phyloP scores from a whole-genome alignment of 2,113 vertebrate species.

The Pelodiscus sinensis region DNA sequence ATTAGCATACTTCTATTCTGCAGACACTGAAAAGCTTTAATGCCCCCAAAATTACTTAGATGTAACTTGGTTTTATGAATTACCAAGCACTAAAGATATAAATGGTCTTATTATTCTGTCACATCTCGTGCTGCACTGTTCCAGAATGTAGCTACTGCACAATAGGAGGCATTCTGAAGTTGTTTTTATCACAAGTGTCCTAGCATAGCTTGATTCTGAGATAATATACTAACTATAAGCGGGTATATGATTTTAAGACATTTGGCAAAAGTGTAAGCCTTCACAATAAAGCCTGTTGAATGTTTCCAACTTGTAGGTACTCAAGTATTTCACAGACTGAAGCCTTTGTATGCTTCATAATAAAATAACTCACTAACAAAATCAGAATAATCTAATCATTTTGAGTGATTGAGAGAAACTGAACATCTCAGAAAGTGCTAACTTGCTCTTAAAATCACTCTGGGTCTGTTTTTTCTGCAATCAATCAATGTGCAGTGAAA shows the following conservation, averaged over 20 bases:
- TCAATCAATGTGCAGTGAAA: too few relatives aligned
- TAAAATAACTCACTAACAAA: not conserved
- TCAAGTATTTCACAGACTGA: slow-evolving; percentile 13
- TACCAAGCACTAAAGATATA: slow-evolving; percentile 61
- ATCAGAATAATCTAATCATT: slow-evolving; percentile 1
- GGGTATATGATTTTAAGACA: slow-evolving; percentile 31
- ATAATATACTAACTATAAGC: slow-evolving; percentile 24
- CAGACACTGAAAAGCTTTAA: slow-evolving; percentile 70
- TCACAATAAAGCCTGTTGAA: slow-evolving; percentile 58
- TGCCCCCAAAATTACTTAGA: slow-evolving; percentile 63
- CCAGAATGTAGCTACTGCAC: slow-evolving; percentile 37
- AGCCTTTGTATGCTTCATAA: not conserved
- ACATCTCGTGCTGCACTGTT: slow-evolving; percentile 10
- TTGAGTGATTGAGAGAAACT: not conserved
- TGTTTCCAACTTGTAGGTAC: slow-evolving; percentile 37
- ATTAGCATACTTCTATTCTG: slow-evolving; percentile 76
- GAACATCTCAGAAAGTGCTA: not conserved
- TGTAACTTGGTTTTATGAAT: slow-evolving; percentile 71
- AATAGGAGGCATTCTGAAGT: slow-evolving; percentile 46
- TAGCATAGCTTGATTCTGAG: slow-evolving; percentile 50
- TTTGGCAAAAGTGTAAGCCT: slow-evolving; percentile 27
- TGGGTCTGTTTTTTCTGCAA: not conserved
- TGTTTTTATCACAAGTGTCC: slow-evolving; percentile 18
- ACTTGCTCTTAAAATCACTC: not conserved
- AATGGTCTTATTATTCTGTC: slow-evolving; percentile 67